Percentiles rank a stretch among this genome's conserved stretches.
These are phyloP conservation scores for Petaurus breviceps DNA, from an alignment of 2,113 vertebrate species.

Conservation along the genomic window DNA sequence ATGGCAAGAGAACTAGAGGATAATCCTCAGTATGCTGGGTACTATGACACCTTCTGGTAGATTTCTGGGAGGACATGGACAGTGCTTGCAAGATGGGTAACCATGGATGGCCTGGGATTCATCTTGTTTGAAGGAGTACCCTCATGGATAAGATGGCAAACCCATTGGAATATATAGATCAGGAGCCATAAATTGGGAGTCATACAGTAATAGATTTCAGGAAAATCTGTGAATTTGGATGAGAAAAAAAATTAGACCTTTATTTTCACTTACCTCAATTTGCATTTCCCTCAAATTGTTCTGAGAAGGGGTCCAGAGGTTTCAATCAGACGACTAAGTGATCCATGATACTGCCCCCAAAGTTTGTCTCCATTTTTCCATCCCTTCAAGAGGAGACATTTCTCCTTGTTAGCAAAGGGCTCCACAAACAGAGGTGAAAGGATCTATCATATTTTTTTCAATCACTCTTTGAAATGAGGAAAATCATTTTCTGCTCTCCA, in stretches of 20 bases:
- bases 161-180: neutral
- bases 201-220: neutral
- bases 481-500: neutral
- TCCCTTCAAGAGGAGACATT: constrained; percentile 48
- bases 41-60: neutral
- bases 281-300: neutral
- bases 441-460: constrained; percentile 19
- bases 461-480: constrained; percentile 2
- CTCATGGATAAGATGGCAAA: neutral
- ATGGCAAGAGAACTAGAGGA: neutral
- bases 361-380: neutral
- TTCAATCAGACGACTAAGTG: neutral
- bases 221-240: neutral
- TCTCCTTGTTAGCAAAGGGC: constrained; percentile 37
- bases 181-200: neutral
- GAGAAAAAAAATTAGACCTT: neutral
- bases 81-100: neutral
- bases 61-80: neutral
- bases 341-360: neutral
- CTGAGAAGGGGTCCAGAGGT: neutral
- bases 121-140: neutral
- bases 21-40: neutral
- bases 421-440: constrained; percentile 15
- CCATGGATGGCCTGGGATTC: neutral
- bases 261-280: neutral